Conservation (phyloP, 2,113 vertebrate genomes). For the Forbesichthys agassizii region DNA sequence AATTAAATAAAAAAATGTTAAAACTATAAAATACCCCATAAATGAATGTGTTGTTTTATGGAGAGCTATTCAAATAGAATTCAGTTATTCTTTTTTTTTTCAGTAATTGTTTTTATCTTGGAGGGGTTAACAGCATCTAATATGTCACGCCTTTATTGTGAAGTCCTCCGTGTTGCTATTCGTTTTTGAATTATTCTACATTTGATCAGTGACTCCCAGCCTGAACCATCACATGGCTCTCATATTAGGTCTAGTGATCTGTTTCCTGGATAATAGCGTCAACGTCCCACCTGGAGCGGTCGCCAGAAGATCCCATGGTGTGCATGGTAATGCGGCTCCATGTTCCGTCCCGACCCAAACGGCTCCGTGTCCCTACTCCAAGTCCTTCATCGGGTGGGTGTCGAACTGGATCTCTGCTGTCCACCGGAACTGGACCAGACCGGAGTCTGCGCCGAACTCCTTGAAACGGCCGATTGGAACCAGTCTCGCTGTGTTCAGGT, state of each 20-base stretch:
- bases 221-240: conserved; percentile 5
- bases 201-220: background rate
- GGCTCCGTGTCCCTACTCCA: conserved; percentile 58
- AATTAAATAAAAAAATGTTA: too few relatives aligned
- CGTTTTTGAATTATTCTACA: background rate
- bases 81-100: background rate
- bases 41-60: too few relatives aligned
- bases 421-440: conserved; percentile 27
- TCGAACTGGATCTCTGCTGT: conserved; percentile 43
- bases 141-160: conserved; percentile 15
- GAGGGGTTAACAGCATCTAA: background rate
- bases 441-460: conserved; percentile 30
- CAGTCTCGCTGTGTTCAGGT: conserved; percentile 49
- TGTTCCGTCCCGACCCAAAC: conserved; percentile 21
- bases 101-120: background rate
- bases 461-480: conserved; percentile 50
- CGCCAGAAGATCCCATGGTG: conserved; percentile 1
- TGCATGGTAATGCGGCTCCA: conserved; percentile 23
- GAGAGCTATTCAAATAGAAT: too few relatives aligned
- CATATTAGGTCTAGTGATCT: conserved; percentile 1
- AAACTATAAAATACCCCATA: too few relatives aligned
- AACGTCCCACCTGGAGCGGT: conserved; percentile 3
- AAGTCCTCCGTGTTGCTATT: background rate
- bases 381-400: conserved; percentile 48
- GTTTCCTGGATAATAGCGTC: conserved; percentile 16